Evolutionary conservation across 2,113 vertebrate species (phyloP), one percentile per base, ranked within the genome.

Genomic region (Galeopterus variegatus): DNA sequence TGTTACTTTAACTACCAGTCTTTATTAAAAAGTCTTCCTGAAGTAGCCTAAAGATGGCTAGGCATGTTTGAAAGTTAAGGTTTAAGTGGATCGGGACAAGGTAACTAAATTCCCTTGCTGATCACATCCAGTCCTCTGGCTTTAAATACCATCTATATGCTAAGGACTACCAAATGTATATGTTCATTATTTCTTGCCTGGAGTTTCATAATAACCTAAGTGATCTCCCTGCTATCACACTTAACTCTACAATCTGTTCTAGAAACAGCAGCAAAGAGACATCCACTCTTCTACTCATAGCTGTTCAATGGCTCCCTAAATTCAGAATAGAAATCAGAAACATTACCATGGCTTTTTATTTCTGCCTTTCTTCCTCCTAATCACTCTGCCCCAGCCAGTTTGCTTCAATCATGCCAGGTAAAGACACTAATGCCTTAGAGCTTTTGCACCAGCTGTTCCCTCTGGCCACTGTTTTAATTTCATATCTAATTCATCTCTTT

Each of bases 261-360:
- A 89, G 92, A 90, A 17, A 84, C 48, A 81, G 15, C 52, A 88
- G 48, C 80, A 96, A 83, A 91, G 73, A 85, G 58, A 69, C 6
- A 48, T 65, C 77, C 17, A 76, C 45, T 56, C 19, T 12, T 83
- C 50, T 89, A 31, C 56, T 85, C 24, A 18, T 92, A 86, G 67
- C 28, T 91, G 50, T 87, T 92, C 7, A 65, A 3, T 88, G 70
- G 36, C 56, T 93, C 31, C 69, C 93, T 6, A 19, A 19, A 79
- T 94, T 96, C 58, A 83, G 56, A 93, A 76, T 86, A 75, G 45
- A 87, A 58, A 50, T 58, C 2, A 92, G 28, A 94, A 92, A 33
- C 15, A 48, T 14, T 54, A 76, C 58, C 26, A 26, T 80, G 31
- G 69, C 28, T 87, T 87, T 92, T 73, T 18, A 87, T 90, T 72